These are phyloP conservation scores for Mimumesa dahlbomi DNA, from an alignment of 2,888 invertebrate genomes.

Conservation along the genomic window DNA sequence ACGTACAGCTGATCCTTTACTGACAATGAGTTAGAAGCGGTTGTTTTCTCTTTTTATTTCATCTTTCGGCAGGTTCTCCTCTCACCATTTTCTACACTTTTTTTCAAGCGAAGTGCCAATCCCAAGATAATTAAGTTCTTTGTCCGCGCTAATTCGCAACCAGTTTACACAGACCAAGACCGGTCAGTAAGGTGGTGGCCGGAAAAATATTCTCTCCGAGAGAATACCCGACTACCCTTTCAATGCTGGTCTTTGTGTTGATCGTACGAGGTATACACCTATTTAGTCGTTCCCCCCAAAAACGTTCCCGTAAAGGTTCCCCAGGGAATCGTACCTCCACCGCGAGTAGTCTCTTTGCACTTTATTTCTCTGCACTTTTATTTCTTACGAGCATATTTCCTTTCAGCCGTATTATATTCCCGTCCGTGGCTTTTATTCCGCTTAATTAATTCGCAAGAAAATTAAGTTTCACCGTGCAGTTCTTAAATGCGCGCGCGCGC, in stretches of 20 bases:
- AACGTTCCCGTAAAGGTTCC: constrained; percentile 22
- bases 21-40: background rate
- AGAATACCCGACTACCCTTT: constrained; percentile 54
- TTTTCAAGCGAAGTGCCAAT: constrained; percentile 35
- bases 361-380: background rate
- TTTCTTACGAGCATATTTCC: constrained; percentile 9
- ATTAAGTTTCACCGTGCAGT: background rate
- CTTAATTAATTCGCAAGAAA: constrained; percentile 3
- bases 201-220: constrained; percentile 57
- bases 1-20: background rate
- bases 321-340: constrained; percentile 24
- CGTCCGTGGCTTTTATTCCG: background rate
- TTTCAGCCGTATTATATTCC: constrained; percentile 17
- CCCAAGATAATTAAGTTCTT: constrained; percentile 58
- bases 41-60: background rate
- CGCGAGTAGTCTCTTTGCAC: constrained; percentile 17
- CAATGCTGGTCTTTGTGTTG: constrained; percentile 53
- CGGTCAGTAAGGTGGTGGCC: constrained; percentile 43
- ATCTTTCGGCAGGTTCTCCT: background rate
- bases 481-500: background rate
- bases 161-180: constrained; percentile 58
- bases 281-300: constrained; percentile 50
- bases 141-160: constrained; percentile 63
- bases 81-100: constrained; percentile 2
- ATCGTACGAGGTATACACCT: constrained; percentile 53